Base-by-base conservation (phyloP, 1,140 invertebrate species). In the Panulirus ornatus region DNA sequence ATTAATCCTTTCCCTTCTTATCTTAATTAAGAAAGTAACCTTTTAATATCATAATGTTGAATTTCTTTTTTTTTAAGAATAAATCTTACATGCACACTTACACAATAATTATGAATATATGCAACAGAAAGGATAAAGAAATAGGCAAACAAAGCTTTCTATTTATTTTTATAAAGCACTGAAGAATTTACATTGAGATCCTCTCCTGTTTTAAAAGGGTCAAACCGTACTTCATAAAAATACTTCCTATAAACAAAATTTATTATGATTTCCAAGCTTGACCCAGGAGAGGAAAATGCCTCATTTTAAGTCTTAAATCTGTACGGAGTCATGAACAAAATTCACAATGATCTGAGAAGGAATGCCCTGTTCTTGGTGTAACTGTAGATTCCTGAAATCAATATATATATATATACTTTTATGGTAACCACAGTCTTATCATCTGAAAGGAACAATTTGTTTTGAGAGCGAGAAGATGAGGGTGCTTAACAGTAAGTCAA, bases 141-240 rank as follows among this genome's bases (percentile, higher is more conserved):
- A 66, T 27, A 66, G 5, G 14, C n/a, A 30, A 30, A 30, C 30
- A n/a, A 27, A 66, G 58, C 58, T 66, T 66, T 30, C 5, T 66
- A 66, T 66, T 66, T 66, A 66, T 66, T 66, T 66, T 66, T 66
- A 22, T n/a, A 66, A 66, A 66, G 58, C 58, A 66, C 27, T 66
- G 58, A 66, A 34, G n/a, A 66, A 66, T 27, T 30, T 30, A 66
- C 58, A 66, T 5, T 6, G 44, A 47, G 30, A 66, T 30, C 58
- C 44, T 11, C 58, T 22, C 30, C 58, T 66, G 2, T 63, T 47
- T 58, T 58, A 58, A 30, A 66, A 66, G 58, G 58, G 58, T 66
- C 58, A 66, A n/a, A n/a, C n/a, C n/a, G n/a, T n/a, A n/a, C n/a
- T n/a, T n/a, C 58, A 66, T 22, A 30, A 66, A 27, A 66, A 66